phyloP scores from a whole-genome alignment of 2,888 invertebrate genomes.

The Chloroclysta siterata region DNA sequence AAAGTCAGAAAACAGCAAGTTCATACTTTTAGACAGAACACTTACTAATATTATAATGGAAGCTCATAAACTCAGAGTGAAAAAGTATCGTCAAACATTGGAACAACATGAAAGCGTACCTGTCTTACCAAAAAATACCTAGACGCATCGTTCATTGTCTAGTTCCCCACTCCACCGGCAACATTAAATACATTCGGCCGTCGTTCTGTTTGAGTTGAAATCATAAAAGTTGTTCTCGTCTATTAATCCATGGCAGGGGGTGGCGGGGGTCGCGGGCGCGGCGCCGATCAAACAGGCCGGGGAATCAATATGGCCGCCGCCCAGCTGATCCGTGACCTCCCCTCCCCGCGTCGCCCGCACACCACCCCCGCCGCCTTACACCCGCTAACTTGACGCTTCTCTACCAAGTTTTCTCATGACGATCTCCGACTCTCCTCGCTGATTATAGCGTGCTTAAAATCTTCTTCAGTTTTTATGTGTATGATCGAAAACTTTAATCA shows the following conservation, averaged over 20 bases:
- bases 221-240: conserved; percentile 84
- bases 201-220: conserved; percentile 80
- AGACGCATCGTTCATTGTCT: conserved; percentile 34
- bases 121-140: conserved; percentile 18
- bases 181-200: conserved; percentile 59
- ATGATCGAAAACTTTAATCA: conserved; percentile 15
- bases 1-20: too few relatives aligned
- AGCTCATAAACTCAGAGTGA: conserved; percentile 12
- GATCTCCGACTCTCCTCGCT: conserved; percentile 54
- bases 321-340: conserved; percentile 84
- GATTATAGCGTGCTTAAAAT: conserved; percentile 43
- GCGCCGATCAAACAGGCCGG: conserved; percentile 83
- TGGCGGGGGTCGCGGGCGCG: conserved; percentile 60
- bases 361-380: conserved; percentile 51
- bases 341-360: conserved; percentile 63
- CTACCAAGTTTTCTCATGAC: conserved; percentile 69
- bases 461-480: conserved; percentile 30
- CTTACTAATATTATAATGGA: too few relatives aligned
- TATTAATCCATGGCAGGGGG: conserved; percentile 76
- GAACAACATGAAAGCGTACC: conserved; percentile 5
- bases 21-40: too few relatives aligned
- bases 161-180: conserved; percentile 48
- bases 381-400: conserved; percentile 72
- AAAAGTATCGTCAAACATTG: not conserved
- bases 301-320: conserved; percentile 85